Conservation (phyloP, 2,797 vertebrate species). For the Valencia hispanica region DNA sequence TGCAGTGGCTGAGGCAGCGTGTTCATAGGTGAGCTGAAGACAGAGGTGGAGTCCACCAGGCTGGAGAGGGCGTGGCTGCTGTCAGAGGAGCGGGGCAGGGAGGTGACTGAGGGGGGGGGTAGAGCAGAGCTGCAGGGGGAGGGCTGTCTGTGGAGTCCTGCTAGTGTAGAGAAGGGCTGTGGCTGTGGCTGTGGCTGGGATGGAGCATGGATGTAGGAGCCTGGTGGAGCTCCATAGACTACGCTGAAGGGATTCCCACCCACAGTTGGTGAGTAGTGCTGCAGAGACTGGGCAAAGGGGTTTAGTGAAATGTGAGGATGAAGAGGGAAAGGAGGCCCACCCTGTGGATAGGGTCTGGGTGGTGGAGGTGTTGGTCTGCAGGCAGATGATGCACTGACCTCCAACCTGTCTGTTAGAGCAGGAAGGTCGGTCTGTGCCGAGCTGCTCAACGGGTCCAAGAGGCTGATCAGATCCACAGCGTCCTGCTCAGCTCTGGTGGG, state of each 20-base stretch:
- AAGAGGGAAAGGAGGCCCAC: slow-evolving; percentile 67
- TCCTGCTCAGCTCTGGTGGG: slow-evolving; percentile 70
- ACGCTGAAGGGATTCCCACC: slow-evolving; percentile 83
- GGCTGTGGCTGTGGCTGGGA: slow-evolving; percentile 71
- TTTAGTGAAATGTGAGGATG: slow-evolving; percentile 85
- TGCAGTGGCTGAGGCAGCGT: slow-evolving; percentile 71
- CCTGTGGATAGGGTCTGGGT: slow-evolving; percentile 76
- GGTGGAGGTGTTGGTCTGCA: slow-evolving; percentile 72
- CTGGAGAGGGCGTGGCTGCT: slow-evolving; percentile 81
- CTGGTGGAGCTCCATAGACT: slow-evolving; percentile 73
- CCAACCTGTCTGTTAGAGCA: slow-evolving; percentile 47
- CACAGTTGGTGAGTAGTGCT: slow-evolving; percentile 76
- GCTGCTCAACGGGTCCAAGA: slow-evolving; percentile 88
- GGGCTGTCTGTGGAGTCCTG: slow-evolving; percentile 85
- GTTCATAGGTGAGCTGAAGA: slow-evolving; percentile 70
- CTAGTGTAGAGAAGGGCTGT: slow-evolving; percentile 81
- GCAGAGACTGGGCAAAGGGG: slow-evolving; percentile 84
- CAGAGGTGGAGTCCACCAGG: slow-evolving; percentile 67
- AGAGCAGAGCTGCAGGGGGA: slow-evolving; percentile 74
- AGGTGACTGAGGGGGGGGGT: slow-evolving; percentile 54
- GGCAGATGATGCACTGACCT: slow-evolving; percentile 43
- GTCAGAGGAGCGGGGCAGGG: slow-evolving; percentile 79
- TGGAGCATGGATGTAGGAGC: slow-evolving; percentile 79
- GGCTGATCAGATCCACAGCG: slow-evolving; percentile 84
- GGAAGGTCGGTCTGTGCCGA: slow-evolving; percentile 48